These are phyloP conservation scores for Dipus sagitta DNA, from an alignment of 2,797 vertebrate genomes.

Conservation along the genomic window DNA sequence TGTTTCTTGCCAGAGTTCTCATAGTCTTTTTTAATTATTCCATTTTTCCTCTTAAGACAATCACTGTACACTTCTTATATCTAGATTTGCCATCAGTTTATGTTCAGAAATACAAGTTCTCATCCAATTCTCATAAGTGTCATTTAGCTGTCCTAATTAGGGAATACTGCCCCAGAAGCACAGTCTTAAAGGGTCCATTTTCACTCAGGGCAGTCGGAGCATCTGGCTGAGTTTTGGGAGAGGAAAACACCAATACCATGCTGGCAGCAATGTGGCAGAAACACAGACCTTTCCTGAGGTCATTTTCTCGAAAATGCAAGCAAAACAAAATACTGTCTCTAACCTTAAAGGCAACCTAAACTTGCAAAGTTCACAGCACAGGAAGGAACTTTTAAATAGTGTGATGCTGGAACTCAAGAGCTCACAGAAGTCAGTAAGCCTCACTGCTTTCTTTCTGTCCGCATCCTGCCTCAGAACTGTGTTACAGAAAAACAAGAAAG, in stretches of 20 bases:
- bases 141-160: constrained; percentile 39
- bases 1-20: background rate
- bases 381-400: constrained; percentile 87
- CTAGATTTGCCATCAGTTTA: constrained; percentile 22
- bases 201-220: background rate
- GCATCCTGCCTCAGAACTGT: constrained; percentile 72
- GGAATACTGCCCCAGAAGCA: background rate
- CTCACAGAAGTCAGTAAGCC: constrained; percentile 64
- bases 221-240: constrained; percentile 5
- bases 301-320: constrained; percentile 50
- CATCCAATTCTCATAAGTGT: constrained; percentile 30
- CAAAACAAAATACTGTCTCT: constrained; percentile 57
- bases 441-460: constrained; percentile 49
- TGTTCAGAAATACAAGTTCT: constrained; percentile 6
- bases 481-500: constrained; percentile 3
- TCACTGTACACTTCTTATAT: background rate
- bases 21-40: constrained; percentile 62
- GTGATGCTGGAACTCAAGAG: constrained; percentile 41
- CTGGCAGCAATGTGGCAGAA: background rate
- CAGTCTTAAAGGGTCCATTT: constrained; percentile 18
- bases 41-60: constrained; percentile 48
- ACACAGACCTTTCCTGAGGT: constrained; percentile 23
- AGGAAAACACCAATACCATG: background rate
- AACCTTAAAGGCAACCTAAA: constrained; percentile 71
- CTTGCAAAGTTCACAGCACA: constrained; percentile 79